Percentiles rank a stretch among this genome's conserved stretches.
phyloP scores from a whole-genome alignment of 2,113 vertebrate genomes.

The Aspidoscelis tigris region DNA sequence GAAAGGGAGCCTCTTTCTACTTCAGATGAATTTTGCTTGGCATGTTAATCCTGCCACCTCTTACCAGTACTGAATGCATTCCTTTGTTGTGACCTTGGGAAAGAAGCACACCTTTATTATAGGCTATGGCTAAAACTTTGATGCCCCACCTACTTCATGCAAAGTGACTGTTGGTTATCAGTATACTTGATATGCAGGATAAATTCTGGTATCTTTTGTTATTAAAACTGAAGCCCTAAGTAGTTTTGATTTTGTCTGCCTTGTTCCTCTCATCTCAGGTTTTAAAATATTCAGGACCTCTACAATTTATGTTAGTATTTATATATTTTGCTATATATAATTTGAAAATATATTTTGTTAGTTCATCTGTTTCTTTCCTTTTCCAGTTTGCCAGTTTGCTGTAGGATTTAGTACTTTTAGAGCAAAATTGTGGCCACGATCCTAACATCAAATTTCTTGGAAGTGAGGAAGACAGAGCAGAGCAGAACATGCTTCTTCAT shows the following conservation, averaged over 20 bases:
- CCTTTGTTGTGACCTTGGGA: rapidly evolving
- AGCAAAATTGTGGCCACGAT: too few relatives aligned
- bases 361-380: not conserved
- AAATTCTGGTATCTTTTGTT: not conserved
- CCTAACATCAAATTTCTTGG: too few relatives aligned
- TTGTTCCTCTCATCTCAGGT: not conserved
- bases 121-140: not conserved
- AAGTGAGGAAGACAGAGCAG: too few relatives aligned
- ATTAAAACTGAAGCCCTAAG: not conserved
- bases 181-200: not conserved
- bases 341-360: not conserved
- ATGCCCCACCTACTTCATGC: not conserved
- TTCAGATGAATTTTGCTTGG: not conserved
- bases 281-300: not conserved
- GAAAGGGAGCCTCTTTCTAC: not conserved
- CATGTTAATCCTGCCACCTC: not conserved
- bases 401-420: too few relatives aligned
- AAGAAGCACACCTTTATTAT: not conserved
- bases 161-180: not conserved
- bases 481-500: too few relatives aligned
- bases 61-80: rapidly evolving
- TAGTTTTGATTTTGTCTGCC: not conserved
- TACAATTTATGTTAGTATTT: too few relatives aligned
- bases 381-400: not conserved
- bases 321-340: too few relatives aligned